Evolutionary conservation across 2,113 vertebrate genomes (phyloP).

Genomic region (Muscicapa adusta): DNA sequence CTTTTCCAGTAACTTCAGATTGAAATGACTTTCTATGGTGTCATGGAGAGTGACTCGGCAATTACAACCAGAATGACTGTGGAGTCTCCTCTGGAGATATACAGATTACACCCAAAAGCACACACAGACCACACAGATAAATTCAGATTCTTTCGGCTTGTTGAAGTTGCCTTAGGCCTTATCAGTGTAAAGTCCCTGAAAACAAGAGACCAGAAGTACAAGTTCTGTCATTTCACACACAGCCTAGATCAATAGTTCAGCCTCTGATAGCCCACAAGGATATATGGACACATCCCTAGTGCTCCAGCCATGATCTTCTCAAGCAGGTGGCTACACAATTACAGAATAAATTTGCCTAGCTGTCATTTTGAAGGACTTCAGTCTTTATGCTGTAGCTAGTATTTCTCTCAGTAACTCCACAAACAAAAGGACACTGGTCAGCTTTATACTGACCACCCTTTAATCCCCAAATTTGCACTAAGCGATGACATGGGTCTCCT

Average conservation of each 20-base stretch:
- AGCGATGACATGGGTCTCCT: not conserved
- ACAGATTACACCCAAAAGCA: not conserved
- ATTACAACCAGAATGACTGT: not conserved
- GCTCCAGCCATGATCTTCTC: not conserved
- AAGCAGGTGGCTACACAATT: not conserved
- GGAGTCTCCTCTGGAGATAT: not conserved
- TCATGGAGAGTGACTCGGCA: not conserved
- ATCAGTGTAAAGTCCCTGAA: not conserved
- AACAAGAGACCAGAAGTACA: not conserved
- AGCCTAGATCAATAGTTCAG: not conserved
- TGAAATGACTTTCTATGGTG: not conserved
- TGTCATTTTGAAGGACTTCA: not conserved
- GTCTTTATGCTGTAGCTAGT: not conserved
- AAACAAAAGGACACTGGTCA: not conserved
- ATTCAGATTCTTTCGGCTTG: not conserved
- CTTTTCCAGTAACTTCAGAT: not conserved
- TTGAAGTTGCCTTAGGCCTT: not conserved
- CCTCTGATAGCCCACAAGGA: accelerated
- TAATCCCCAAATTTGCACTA: not conserved
- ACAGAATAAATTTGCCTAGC: not conserved
- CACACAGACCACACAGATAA: not conserved
- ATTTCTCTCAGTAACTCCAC: not conserved
- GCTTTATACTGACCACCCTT: not conserved
- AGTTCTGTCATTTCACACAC: not conserved
- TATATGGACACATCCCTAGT: accelerated